phyloP scores from a whole-genome alignment of 2,113 vertebrate species.

The Bucco capensis region DNA sequence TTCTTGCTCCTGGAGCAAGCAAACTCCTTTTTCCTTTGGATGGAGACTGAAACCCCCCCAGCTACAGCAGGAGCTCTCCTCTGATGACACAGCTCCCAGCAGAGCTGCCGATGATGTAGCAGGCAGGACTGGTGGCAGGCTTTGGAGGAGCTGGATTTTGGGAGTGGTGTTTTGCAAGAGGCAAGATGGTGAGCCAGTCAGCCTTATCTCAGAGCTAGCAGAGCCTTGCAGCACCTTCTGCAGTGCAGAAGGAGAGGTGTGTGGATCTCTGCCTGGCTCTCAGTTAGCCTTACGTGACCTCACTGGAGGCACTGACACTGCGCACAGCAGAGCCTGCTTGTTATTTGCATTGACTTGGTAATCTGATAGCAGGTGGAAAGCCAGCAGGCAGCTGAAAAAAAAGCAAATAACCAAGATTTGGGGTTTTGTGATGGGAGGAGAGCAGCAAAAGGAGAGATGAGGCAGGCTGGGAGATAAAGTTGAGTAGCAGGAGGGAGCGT shows the following conservation, averaged over 20 bases:
- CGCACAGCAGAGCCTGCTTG: neutral
- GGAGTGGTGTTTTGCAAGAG: neutral
- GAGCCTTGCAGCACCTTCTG: neutral
- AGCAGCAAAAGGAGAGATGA: neutral
- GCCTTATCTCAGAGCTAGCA: neutral
- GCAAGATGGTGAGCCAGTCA: neutral
- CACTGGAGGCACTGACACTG: neutral
- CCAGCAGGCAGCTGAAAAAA: neutral
- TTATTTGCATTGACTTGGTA: neutral
- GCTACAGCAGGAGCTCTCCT: neutral
- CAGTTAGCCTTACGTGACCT: neutral
- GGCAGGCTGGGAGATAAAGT: neutral
- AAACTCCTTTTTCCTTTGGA: neutral
- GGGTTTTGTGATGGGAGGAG: neutral
- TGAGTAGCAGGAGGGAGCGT: neutral
- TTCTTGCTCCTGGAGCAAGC: neutral
- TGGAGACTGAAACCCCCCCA: neutral
- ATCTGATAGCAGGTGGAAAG: neutral
- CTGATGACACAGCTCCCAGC: neutral
- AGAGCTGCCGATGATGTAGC: neutral
- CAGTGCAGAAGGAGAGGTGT: neutral
- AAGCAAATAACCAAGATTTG: neutral
- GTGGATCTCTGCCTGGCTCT: neutral
- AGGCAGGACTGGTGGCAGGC: neutral
- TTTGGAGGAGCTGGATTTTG: neutral